phyloP scores from a whole-genome alignment of 2,797 vertebrate genomes.

The Ibycter americanus region DNA sequence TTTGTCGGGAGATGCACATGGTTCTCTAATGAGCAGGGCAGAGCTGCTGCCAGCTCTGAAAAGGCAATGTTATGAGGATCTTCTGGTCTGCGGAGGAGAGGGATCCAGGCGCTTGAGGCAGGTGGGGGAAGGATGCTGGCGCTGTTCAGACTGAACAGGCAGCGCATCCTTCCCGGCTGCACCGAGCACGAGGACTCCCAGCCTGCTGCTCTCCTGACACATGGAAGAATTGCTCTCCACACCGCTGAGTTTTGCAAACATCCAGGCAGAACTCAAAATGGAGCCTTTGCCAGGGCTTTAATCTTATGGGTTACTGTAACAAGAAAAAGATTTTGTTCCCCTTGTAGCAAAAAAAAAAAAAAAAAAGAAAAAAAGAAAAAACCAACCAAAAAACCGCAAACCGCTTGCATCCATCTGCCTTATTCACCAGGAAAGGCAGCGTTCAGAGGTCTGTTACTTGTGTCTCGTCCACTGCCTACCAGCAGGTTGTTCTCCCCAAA shows the following conservation, averaged over 20 bases:
- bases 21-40: conserved; percentile 46
- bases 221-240: not conserved
- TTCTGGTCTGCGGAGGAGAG: not conserved
- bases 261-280: not conserved
- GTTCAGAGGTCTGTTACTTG: not conserved
- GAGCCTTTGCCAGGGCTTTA: not conserved
- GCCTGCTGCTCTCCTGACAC: not conserved
- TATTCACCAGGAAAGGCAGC: not conserved
- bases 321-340: not conserved
- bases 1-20: conserved; percentile 28
- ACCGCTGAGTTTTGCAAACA: not conserved
- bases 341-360: not conserved
- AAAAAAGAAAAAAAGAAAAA: not conserved
- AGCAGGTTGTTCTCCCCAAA: not conserved
- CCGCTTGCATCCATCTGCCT: not conserved
- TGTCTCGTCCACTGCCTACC: not conserved
- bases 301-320: not conserved
- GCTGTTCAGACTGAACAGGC: not conserved
- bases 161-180: not conserved
- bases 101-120: not conserved
- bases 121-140: not conserved
- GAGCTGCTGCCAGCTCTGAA: conserved; percentile 23
- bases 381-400: not conserved
- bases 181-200: not conserved
- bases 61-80: not conserved